Evolutionary conservation across 2,113 vertebrate species (phyloP).

Genomic region (Carassius auratus): DNA sequence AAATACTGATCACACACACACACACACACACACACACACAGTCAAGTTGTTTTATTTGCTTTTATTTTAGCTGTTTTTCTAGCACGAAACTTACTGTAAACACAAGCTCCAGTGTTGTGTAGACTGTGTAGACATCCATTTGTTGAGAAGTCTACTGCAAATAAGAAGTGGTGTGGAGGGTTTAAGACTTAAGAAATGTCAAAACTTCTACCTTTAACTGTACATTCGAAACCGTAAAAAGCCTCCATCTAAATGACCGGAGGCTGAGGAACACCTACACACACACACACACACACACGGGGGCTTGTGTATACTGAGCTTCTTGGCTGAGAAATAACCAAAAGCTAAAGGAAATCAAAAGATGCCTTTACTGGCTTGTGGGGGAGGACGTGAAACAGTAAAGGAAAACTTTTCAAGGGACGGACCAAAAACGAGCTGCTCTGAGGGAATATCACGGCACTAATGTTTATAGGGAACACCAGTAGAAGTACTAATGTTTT

Average conservation of each 20-base stretch:
- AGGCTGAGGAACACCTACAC: slow-evolving; percentile 5
- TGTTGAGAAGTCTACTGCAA: not conserved
- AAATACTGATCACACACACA: not conserved
- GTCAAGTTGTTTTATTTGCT: not conserved
- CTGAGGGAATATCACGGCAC: slow-evolving; percentile 11
- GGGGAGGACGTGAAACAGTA: slow-evolving; percentile 6
- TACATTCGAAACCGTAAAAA: slow-evolving; percentile 14
- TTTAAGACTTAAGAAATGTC: slow-evolving; percentile 16
- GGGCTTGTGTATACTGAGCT: slow-evolving; percentile 34
- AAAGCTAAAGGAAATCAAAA: slow-evolving; percentile 24
- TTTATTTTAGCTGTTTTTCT: not conserved
- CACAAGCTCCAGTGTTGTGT: not conserved
- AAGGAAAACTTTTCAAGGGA: slow-evolving; percentile 24
- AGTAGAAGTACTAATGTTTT: slow-evolving; percentile 5
- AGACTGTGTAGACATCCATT: not conserved
- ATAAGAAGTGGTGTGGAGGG: not conserved
- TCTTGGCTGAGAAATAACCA: slow-evolving; percentile 3
- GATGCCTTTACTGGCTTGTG: slow-evolving; percentile 16
- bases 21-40: not conserved
- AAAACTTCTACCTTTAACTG: slow-evolving; percentile 5
- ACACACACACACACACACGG: not conserved
- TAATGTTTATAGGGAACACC: slow-evolving; percentile 21
- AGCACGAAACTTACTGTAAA: not conserved
- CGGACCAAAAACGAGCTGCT: not conserved
- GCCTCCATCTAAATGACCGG: slow-evolving; percentile 18